Conservation (phyloP, 2,113 vertebrate species). For the Paralichthys olivaceus region DNA sequence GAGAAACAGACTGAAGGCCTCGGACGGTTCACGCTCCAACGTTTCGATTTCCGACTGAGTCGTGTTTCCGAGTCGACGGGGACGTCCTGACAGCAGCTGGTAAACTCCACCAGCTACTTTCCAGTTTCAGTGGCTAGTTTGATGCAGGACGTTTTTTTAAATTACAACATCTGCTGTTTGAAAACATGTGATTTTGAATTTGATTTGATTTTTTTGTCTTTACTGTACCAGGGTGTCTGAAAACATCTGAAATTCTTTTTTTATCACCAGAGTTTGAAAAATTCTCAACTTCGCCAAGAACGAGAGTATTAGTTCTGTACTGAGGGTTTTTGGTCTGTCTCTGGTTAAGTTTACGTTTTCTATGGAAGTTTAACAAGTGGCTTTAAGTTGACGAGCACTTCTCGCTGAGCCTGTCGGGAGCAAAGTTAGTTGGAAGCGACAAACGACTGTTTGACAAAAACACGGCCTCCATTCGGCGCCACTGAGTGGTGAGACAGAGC, state of each 20-base stretch:
- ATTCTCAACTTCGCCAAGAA: too few relatives aligned
- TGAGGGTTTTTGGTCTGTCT: too few relatives aligned
- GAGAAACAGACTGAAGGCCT: slow-evolving; percentile 8
- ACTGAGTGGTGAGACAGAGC: too few relatives aligned
- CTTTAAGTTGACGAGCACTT: too few relatives aligned
- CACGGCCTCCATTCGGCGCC: too few relatives aligned
- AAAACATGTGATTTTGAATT: not conserved
- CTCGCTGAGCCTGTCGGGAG: too few relatives aligned
- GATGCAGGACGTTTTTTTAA: not conserved
- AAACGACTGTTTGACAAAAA: too few relatives aligned
- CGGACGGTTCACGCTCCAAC: not conserved
- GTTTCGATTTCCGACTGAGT: slow-evolving; percentile 1
- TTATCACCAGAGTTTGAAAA: too few relatives aligned
- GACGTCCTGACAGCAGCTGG: slow-evolving; percentile 2
- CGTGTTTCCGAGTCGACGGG: not conserved
- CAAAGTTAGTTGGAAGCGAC: too few relatives aligned
- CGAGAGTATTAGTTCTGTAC: too few relatives aligned
- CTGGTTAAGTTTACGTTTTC: too few relatives aligned
- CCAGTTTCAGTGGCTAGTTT: not conserved
- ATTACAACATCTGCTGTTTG: not conserved
- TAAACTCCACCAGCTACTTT: not conserved
- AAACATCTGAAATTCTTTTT: not conserved
- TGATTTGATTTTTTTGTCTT: not conserved
- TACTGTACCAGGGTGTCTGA: not conserved
- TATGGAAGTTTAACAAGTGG: too few relatives aligned